Conservation (phyloP, 30 jellyfish, hydroid and myxozoan genomes). For the Hydra vulgaris region DNA sequence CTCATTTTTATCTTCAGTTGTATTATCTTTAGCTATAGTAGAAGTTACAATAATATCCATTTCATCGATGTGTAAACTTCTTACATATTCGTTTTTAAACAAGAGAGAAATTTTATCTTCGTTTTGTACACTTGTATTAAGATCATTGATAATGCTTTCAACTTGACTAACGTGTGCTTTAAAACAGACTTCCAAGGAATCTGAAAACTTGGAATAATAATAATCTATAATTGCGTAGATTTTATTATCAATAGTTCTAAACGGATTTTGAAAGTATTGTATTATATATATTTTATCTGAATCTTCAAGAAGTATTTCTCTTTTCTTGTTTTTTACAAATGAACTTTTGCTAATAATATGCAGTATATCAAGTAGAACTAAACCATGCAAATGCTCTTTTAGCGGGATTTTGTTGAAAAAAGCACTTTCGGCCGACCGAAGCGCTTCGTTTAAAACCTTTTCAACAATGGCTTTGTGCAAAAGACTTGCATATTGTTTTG, state of each 20-base stretch:
- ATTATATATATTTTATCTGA: background rate
- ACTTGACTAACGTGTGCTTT: background rate
- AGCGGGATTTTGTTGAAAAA: background rate
- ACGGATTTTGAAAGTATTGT: background rate
- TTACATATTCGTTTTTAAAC: background rate
- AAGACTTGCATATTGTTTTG: background rate
- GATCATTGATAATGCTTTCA: background rate
- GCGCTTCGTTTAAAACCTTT: background rate
- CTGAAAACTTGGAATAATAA: background rate
- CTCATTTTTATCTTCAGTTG: background rate
- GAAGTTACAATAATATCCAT: background rate
- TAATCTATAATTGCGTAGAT: background rate
- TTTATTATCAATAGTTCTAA: background rate
- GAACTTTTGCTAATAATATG: background rate
- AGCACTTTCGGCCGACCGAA: background rate
- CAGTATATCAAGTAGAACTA: conserved; percentile 8
- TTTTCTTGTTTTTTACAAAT: too few relatives aligned
- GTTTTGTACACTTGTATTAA: background rate
- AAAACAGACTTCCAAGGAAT: background rate
- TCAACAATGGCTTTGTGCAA: background rate
- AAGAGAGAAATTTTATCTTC: background rate
- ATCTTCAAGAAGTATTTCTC: background rate
- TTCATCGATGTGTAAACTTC: background rate
- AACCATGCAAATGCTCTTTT: conserved; percentile 4
- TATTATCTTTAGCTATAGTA: background rate